Base-by-base conservation (phyloP, 37 sponge, comb jelly and placozoan species). In the Tethya wilhelma region DNA sequence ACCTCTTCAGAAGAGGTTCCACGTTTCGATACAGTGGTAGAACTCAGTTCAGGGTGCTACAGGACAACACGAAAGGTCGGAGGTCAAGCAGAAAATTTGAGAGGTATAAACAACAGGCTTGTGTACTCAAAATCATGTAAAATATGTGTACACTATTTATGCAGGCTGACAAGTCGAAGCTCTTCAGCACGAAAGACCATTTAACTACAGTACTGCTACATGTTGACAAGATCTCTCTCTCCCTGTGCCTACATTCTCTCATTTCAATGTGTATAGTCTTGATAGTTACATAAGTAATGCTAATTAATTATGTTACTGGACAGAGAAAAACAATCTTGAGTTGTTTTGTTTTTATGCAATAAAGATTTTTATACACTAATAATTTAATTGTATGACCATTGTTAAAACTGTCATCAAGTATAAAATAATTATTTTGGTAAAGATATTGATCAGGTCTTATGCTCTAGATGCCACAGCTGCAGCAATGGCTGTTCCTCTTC, bases 401-500 rank as follows among this genome's bases (percentile, higher is more conserved):
- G n/a, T n/a, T n/a, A n/a, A n/a, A n/a, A n/a, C n/a, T n/a, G n/a
- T n/a, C n/a, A n/a, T n/a, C n/a, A n/a, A n/a, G n/a, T n/a, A n/a
- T n/a, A n/a, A n/a, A n/a, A n/a, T n/a, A n/a, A n/a, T n/a, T n/a
- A n/a, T n/a, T n/a, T n/a, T n/a, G n/a, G n/a, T n/a, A n/a, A n/a
- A n/a, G n/a, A n/a, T n/a, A n/a, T n/a, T n/a, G n/a, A n/a, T n/a
- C n/a, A n/a, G n/a, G n/a, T n/a, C n/a, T n/a, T n/a, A n/a, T n/a
- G n/a, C n/a, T n/a, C n/a, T 49, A 19, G 53, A 19, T 58, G 97
- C 94, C 12, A 94, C 89, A 62, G 97, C 92, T 36, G 94, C 97
- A 33, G 91, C 87, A n/a, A 94, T 82, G 22, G 97, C 97, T n/a
- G 97, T 92, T 30, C 97, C 97, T 1, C 82, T 79, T 2, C 97